phyloP scores from a whole-genome alignment of 2,797 vertebrate genomes.

The Sebastes cheni region DNA sequence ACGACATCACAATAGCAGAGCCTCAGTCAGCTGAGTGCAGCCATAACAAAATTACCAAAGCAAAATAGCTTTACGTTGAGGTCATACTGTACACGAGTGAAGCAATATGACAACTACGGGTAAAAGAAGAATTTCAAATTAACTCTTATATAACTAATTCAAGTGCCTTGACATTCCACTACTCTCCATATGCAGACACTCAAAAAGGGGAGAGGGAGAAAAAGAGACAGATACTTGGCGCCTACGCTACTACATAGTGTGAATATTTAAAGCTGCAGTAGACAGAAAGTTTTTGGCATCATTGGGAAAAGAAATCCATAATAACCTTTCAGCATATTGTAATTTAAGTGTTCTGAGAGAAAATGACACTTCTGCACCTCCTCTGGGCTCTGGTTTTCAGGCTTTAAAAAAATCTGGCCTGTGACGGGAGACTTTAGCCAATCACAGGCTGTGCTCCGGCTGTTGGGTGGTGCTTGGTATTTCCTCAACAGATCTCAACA shows the following conservation, averaged over 20 bases:
- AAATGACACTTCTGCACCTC: no score
- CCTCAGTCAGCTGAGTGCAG: neutral
- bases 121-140: slow-evolving; percentile 37
- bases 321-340: no score
- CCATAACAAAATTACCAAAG: slow-evolving; percentile 1
- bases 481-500: no score
- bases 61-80: slow-evolving; percentile 52
- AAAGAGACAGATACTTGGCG: slow-evolving; percentile 25
- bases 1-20: neutral
- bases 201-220: neutral
- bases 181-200: slow-evolving; percentile 42
- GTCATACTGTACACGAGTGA: slow-evolving; percentile 38
- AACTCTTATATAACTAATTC: slow-evolving; percentile 58
- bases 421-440: no score
- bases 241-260: neutral
- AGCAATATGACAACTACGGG: slow-evolving; percentile 18
- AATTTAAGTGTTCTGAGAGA: no score
- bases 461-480: no score
- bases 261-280: neutral
- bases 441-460: no score
- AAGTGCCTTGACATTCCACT: slow-evolving; percentile 41
- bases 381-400: no score
- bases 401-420: no score
- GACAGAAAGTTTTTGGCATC: no score
- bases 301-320: no score